Evolutionary conservation across 1,140 invertebrate species (phyloP).

Genomic region (Meloidogyne floridensis): DNA sequence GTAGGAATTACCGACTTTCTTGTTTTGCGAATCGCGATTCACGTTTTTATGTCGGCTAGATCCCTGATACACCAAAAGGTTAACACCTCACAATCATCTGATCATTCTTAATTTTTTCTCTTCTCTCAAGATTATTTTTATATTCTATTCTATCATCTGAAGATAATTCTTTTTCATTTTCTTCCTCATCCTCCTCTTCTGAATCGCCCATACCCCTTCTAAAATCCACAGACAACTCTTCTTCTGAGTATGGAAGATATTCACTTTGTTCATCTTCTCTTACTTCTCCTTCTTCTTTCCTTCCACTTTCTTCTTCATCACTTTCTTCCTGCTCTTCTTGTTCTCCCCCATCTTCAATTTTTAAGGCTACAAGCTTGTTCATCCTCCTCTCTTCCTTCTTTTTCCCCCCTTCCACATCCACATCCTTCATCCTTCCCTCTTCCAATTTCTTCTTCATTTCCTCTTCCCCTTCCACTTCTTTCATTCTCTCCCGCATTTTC

Average conservation of each 20-base stretch:
- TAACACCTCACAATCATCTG: too few relatives aligned
- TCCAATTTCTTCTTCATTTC: background rate
- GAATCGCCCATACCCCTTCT: background rate
- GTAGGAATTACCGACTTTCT: too few relatives aligned
- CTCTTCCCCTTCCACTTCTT: background rate
- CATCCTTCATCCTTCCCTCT: background rate
- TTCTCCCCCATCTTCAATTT: too few relatives aligned
- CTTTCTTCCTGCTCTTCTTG: background rate
- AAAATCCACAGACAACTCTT: background rate
- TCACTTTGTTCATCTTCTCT: background rate
- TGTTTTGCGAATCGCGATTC: too few relatives aligned
- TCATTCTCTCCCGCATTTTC: background rate
- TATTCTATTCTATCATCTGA: background rate
- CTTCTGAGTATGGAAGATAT: background rate
- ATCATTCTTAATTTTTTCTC: background rate
- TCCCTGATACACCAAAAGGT: too few relatives aligned
- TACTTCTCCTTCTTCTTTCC: background rate
- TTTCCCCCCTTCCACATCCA: too few relatives aligned
- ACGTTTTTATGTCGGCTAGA: too few relatives aligned
- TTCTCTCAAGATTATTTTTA: background rate
- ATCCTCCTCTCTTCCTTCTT: background rate
- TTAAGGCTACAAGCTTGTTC: background rate
- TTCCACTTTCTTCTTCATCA: background rate
- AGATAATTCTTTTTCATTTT: background rate
- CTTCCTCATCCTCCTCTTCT: background rate